Evolutionary conservation across 2,888 invertebrate genomes (phyloP).

Genomic region (Acanthacorydalis orientalis): DNA sequence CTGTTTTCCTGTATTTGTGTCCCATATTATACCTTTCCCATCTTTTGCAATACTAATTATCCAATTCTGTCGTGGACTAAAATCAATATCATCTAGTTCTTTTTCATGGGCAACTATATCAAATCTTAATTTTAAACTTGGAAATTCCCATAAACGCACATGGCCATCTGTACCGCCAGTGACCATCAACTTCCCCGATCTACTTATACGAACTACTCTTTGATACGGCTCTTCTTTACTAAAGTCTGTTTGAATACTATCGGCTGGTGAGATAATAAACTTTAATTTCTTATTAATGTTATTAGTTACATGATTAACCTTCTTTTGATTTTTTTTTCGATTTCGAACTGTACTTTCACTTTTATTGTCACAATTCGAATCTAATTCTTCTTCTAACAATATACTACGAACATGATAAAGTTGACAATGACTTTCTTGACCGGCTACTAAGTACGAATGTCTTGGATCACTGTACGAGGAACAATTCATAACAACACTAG

Average conservation of each 20-base stretch:
- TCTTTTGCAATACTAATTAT: conserved; percentile 80
- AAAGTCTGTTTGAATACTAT: conserved; percentile 77
- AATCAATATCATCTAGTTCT: conserved; percentile 89
- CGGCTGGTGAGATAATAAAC: conserved; percentile 58
- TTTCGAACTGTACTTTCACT: conserved; percentile 20
- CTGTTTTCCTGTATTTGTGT: conserved; percentile 44
- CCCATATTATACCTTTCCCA: conserved; percentile 70
- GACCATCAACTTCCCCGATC: conserved; percentile 56
- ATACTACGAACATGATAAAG: conserved; percentile 51
- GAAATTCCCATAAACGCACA: conserved; percentile 78
- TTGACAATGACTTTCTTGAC: conserved; percentile 83
- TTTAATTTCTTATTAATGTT: conserved; percentile 40
- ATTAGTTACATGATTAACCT: conserved; percentile 14
- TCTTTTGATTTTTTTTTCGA: conserved; percentile 13
- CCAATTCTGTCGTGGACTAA: conserved; percentile 61
- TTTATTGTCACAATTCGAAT: conserved; percentile 26
- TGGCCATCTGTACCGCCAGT: conserved; percentile 86
- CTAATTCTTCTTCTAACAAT: conserved; percentile 23
- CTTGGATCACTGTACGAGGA: conserved; percentile 55
- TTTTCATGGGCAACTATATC: conserved; percentile 66
- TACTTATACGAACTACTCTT: conserved; percentile 57
- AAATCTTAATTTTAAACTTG: conserved; percentile 51
- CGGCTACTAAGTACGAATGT: conserved; percentile 67
- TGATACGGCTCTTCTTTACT: conserved; percentile 63
- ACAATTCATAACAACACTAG: conserved; percentile 84